phyloP scores from a whole-genome alignment of 2,888 invertebrate genomes.

The Anthrax anthrax region DNA sequence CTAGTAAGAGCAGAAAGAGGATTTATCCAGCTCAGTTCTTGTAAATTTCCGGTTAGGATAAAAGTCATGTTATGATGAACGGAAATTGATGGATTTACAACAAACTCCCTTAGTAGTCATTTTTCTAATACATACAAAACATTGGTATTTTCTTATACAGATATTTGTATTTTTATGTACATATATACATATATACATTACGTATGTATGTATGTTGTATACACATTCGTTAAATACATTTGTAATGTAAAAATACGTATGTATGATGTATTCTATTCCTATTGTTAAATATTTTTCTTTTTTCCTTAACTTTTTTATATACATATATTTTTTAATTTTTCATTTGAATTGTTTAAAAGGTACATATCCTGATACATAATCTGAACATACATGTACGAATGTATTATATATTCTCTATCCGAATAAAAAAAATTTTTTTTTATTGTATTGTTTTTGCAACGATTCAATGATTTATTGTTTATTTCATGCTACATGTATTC shows the following conservation, averaged over 20 bases:
- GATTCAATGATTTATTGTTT: conserved; percentile 5
- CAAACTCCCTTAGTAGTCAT: not conserved
- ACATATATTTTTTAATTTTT: not conserved
- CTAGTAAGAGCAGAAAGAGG: not conserved
- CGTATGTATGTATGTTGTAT: not conserved
- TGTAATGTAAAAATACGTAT: no score
- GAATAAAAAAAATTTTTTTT: no score
- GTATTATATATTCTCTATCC: no score
- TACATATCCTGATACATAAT: not conserved
- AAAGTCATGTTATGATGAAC: conserved; percentile 13
- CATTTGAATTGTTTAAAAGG: not conserved
- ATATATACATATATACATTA: not conserved
- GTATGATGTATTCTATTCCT: no score
- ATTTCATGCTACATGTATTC: not conserved
- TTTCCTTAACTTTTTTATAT: no score
- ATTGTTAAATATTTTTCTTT: no score
- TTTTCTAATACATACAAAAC: not conserved
- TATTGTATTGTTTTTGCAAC: no score
- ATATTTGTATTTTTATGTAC: not conserved
- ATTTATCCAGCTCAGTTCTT: conserved; percentile 11
- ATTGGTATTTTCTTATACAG: not conserved
- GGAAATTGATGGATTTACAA: conserved; percentile 13
- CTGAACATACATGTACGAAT: no score
- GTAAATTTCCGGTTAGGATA: conserved; percentile 13
- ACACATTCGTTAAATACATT: not conserved